Percentiles rank a stretch among this genome's conserved stretches.
These are phyloP conservation scores for Rhagologus leucostigma DNA, from an alignment of 2,113 vertebrate genomes.

Conservation along the genomic window DNA sequence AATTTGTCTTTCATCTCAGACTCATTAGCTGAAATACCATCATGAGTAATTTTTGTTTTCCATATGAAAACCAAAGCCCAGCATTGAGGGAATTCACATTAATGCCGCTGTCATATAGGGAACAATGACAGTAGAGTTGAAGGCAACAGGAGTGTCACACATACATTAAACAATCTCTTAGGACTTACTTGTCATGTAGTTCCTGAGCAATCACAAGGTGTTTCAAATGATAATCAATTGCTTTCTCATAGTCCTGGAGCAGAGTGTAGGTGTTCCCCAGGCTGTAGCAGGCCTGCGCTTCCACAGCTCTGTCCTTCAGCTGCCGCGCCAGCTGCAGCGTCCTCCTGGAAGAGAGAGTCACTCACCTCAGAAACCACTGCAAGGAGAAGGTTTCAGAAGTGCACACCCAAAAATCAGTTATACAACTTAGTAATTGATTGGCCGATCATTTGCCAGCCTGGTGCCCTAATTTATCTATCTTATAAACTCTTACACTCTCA, in stretches of 20 bases:
- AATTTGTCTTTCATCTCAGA: neutral
- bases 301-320: constrained; percentile 89
- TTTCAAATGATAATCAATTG: constrained; percentile 94
- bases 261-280: constrained; percentile 94
- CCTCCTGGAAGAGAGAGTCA: constrained; percentile 72
- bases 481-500: neutral
- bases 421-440: neutral
- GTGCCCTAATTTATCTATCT: neutral
- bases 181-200: constrained; percentile 84
- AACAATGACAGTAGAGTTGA: neutral
- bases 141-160: neutral
- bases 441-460: neutral
- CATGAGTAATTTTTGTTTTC: neutral
- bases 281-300: constrained; percentile 96
- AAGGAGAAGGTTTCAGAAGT: neutral
- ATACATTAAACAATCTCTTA: neutral
- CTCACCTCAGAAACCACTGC: neutral
- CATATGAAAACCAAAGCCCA: neutral
- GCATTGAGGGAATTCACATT: neutral
- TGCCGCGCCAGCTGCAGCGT: constrained; percentile 89
- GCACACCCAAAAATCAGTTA: neutral
- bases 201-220: constrained; percentile 94
- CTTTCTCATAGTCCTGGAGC: constrained; percentile 93
- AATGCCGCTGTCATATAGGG: neutral
- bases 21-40: neutral